Base-by-base conservation (phyloP, 2,113 vertebrate species). In the Macheiramphus alcinus region DNA sequence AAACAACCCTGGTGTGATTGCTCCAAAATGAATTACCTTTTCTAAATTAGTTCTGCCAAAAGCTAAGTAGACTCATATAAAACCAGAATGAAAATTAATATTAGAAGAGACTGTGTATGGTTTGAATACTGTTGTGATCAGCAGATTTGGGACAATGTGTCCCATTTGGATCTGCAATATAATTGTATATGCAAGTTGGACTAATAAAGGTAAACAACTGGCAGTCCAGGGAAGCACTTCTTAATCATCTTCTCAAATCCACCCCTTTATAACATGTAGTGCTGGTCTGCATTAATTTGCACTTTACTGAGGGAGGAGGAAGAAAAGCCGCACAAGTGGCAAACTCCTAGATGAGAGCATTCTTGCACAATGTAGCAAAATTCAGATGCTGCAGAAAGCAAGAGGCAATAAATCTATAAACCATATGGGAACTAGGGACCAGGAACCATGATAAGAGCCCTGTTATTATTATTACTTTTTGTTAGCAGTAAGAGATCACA, bases 31-130 rank as follows among this genome's bases (percentile, higher is more conserved):
- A 96, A 90, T 86, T 80, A 80, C 65, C 31, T 68, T 59, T 80
- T 82, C 65, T 84, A 84, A 97, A 94, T 97, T 93, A 96, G 61
- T 93, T 97, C 85, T 95, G 86, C 73, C 91, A 89, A 93, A 86
- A 93, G 71, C 80, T 80, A 96, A 88, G 85, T 70, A 79, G 13
- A 34, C 18, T 42, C 31, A 27, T 70, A 26, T 65, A 76, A 95
- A 94, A 36, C 27, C 14, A 50, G 29, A 90, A 88, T 79, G 36
- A 81, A 86, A 84, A 93, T 62, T 67, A 81, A 53, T 21, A 55
- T 80, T 71, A 17, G 61, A 47, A 80, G 63, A 47, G 18, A 32
- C 58, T 88, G 76, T 71, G 3, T 29, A 9, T 43, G 55, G 23
- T 73, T 92, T 88, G 34, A 71, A 32, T 27, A 42, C 7, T 40